Evolutionary conservation across 2,888 invertebrate species (phyloP).

Genomic region (Ametastegia equiseti): DNA sequence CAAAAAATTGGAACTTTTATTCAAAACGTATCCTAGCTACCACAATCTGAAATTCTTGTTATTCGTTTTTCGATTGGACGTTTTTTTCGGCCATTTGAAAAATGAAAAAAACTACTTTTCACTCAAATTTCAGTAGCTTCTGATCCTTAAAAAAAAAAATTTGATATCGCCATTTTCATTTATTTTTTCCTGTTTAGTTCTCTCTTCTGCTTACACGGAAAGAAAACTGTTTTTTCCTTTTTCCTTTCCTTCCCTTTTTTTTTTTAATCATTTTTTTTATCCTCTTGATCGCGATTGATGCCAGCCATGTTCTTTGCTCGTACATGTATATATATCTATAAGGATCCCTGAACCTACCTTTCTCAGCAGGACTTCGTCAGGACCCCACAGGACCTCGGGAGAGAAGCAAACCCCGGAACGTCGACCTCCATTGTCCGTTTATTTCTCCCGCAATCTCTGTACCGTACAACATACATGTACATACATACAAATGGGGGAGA

Average conservation of each 20-base stretch:
- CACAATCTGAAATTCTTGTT: too few relatives aligned
- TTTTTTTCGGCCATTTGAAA: too few relatives aligned
- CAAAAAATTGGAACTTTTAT: too few relatives aligned
- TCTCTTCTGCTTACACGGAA: too few relatives aligned
- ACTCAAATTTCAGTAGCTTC: too few relatives aligned
- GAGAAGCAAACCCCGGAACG: background rate
- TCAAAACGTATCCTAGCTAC: too few relatives aligned
- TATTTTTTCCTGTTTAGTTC: too few relatives aligned
- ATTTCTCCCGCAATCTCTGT: conserved; percentile 37
- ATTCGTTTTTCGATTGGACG: too few relatives aligned
- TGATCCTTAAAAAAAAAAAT: too few relatives aligned
- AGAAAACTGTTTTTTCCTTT: background rate
- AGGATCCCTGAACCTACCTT: background rate
- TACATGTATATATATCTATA: too few relatives aligned
- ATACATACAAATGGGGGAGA: background rate
- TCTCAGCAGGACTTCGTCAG: conserved; percentile 25
- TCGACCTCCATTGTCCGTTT: conserved; percentile 41
- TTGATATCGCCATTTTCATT: too few relatives aligned
- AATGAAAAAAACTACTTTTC: too few relatives aligned
- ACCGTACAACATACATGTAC: background rate
- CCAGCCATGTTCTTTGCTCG: conserved; percentile 14
- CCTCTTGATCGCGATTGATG: background rate
- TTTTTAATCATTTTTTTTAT: background rate
- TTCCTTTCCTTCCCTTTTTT: background rate
- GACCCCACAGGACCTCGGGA: conserved; percentile 36